Evolutionary conservation across 2,797 vertebrate genomes (phyloP).

Genomic region (Enteromius viviparus): DNA sequence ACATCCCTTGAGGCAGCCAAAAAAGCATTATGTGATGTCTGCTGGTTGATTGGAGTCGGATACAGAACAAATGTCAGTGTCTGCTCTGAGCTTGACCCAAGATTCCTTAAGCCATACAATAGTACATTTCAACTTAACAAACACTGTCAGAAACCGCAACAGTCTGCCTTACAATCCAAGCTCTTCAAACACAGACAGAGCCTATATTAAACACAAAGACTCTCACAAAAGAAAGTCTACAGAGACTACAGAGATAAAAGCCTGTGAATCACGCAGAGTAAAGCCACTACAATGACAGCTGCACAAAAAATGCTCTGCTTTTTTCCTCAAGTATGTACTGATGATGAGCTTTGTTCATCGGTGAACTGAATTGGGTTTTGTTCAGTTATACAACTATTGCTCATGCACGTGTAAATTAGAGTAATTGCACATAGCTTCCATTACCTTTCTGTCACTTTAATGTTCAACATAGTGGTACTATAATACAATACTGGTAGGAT

Average conservation of each 20-base stretch:
- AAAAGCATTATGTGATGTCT: conserved; percentile 26
- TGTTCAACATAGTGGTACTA: not conserved
- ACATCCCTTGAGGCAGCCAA: conserved; percentile 21
- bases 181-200: conserved; percentile 26
- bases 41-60: conserved; percentile 25
- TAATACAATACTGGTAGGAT: not conserved
- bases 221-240: not conserved
- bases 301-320: not conserved
- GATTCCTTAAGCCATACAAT: conserved; percentile 25
- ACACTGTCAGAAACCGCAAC: conserved; percentile 8
- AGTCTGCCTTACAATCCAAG: conserved; percentile 10
- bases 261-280: not conserved
- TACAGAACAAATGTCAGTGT: conserved; percentile 40
- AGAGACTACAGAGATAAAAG: conserved; percentile 10
- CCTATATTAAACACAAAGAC: conserved; percentile 8
- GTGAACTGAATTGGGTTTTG: not conserved
- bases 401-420: not conserved
- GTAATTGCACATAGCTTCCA: not conserved
- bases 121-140: conserved; percentile 35
- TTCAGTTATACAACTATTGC: not conserved
- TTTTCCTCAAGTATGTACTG: not conserved
- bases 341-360: not conserved
- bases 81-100: conserved; percentile 33
- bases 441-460: not conserved
- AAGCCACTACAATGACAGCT: conserved; percentile 9